These are phyloP conservation scores for Sebastes iracundus DNA, from an alignment of 2,797 vertebrate species.

Conservation along the genomic window DNA sequence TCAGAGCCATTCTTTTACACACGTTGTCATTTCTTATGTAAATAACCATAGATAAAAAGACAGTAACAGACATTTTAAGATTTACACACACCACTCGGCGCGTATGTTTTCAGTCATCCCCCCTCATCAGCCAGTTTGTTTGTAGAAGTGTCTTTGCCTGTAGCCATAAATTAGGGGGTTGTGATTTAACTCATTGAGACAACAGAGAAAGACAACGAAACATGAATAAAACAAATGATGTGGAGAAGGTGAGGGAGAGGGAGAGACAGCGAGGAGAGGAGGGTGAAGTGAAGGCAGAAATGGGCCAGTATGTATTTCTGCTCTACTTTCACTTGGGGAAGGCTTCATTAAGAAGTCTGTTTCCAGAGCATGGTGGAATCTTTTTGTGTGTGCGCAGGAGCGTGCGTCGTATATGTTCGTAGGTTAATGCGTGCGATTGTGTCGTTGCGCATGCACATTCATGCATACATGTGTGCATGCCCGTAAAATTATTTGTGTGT, in stretches of 20 bases:
- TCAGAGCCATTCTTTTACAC: constrained; percentile 77
- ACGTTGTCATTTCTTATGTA: constrained; percentile 80
- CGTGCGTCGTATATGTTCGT: constrained; percentile 6
- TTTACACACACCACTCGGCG: constrained; percentile 65
- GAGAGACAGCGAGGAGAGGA: constrained; percentile 50
- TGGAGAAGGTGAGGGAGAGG: constrained; percentile 72
- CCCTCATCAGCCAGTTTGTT: constrained; percentile 78
- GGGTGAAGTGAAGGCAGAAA: constrained; percentile 77
- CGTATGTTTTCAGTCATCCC: constrained; percentile 76
- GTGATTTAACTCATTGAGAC: constrained; percentile 81
- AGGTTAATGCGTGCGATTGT: constrained; percentile 40
- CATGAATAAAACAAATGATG: constrained; percentile 83
- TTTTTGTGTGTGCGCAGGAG: constrained; percentile 4
- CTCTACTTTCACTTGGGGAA: constrained; percentile 82
- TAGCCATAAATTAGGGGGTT: constrained; percentile 78
- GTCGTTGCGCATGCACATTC: constrained; percentile 25
- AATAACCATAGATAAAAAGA: constrained; percentile 80
- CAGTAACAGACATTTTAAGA: constrained; percentile 77
- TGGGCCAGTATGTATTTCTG: constrained; percentile 85
- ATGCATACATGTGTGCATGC: constrained; percentile 40
- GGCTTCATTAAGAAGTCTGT: constrained; percentile 88
- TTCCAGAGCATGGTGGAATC: constrained; percentile 75
- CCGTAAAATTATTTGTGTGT: constrained; percentile 62
- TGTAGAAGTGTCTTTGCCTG: constrained; percentile 77
- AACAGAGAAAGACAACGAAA: constrained; percentile 80